phyloP scores from a whole-genome alignment of 1,140 invertebrate species.

The Aphelenchoides avenae region DNA sequence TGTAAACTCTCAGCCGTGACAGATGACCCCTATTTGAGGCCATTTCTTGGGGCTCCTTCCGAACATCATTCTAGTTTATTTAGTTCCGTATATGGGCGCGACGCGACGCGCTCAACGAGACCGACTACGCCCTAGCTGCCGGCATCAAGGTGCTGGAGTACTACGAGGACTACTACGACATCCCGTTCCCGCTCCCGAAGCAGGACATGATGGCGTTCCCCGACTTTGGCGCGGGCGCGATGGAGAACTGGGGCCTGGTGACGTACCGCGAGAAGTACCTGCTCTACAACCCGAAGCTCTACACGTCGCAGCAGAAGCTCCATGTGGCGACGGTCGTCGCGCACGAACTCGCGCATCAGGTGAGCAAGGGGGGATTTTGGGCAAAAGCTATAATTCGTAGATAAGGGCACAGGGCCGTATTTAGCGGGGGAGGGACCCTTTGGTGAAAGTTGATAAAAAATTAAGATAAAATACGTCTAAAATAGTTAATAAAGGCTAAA shows the following conservation, averaged over 20 bases:
- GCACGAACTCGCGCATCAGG: slow-evolving; percentile 78
- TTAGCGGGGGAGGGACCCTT: too few relatives aligned
- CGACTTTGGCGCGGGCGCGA: slow-evolving; percentile 63
- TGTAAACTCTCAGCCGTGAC: too few relatives aligned
- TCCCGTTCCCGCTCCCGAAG: slow-evolving; percentile 51
- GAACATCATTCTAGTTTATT: slow-evolving; percentile 1
- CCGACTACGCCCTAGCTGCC: slow-evolving; percentile 41
- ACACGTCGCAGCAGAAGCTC: slow-evolving; percentile 63
- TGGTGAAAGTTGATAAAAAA: too few relatives aligned
- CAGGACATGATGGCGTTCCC: slow-evolving; percentile 73
- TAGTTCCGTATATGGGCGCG: slow-evolving; percentile 47
- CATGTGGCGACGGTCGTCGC: slow-evolving; percentile 74
- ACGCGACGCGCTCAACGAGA: slow-evolving; percentile 34
- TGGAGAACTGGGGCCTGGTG: slow-evolving; percentile 67
- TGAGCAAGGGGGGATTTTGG: too few relatives aligned
- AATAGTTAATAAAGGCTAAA: too few relatives aligned
- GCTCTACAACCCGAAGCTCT: slow-evolving; percentile 71
- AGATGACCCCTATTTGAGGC: background rate
- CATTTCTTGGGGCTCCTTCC: too few relatives aligned
- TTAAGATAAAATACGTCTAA: too few relatives aligned
- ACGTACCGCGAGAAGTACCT: slow-evolving; percentile 77
- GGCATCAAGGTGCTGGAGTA: slow-evolving; percentile 57
- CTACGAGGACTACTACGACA: slow-evolving; percentile 61
- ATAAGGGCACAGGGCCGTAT: too few relatives aligned
- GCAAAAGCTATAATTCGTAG: too few relatives aligned